Evolutionary conservation across 1,140 invertebrate species (phyloP), one percentile per base, ranked within the genome.

Genomic region (Drosophila kikkawai): DNA sequence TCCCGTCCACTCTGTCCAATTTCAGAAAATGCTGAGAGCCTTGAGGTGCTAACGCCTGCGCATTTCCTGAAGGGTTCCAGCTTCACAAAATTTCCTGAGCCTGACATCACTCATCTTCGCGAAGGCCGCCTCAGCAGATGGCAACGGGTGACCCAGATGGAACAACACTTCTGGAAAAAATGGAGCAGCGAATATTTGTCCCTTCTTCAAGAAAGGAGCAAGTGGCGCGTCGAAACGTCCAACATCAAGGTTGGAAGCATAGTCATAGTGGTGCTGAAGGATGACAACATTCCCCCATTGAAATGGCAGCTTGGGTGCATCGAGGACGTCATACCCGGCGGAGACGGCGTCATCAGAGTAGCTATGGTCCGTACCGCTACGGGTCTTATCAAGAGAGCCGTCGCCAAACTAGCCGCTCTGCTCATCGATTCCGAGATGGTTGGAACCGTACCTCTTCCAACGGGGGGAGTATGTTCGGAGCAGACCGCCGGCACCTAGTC

Each of bases 311-410:
- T 48, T 48, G 13, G 47, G 13, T 13, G 47, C 47, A 15, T 29
- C 22, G 11, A 47, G 26, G 45, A 22, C 15, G 22, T 26, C n/a
- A n/a, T n/a, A n/a, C n/a, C n/a, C 9, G 42, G 15, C 41, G n/a
- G n/a, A n/a, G 41, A 42, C 8, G 41, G n/a, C 41, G n/a, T 17
- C 7, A 17, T 42, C 41, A 42, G 41, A 42, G n/a, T 17, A 42
- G 41, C 8, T 42, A 42, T 17, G 8, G n/a, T 42, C 8, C n/a
- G 41, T n/a, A 42, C 41, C 4, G n/a, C n/a, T 42, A 42, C 41
- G 41, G n/a, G n/a, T 42, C 41, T 17, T 17, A 42, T n/a, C 41
- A 42, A 42, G n/a, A 42, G 41, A 42, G 41, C n/a, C n/a, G n/a
- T n/a, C n/a, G n/a, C n/a, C 41, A 44, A 44, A 44, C 8, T 17